Evolutionary conservation across 2,113 vertebrate species (phyloP).

Genomic region (Limanda limanda): DNA sequence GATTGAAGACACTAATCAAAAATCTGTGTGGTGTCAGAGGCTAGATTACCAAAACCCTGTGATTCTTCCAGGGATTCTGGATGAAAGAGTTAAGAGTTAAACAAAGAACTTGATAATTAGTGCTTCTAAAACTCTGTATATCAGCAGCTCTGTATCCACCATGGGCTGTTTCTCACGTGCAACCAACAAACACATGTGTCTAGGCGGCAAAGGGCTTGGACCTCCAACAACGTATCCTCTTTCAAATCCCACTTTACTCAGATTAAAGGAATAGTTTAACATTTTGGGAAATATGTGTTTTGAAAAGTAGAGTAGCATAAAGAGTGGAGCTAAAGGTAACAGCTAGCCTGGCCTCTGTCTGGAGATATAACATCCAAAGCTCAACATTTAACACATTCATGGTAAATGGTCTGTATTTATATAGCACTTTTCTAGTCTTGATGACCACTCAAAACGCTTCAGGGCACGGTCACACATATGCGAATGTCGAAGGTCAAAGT

Average conservation of each 20-base stretch:
- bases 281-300: not conserved
- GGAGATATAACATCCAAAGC: not conserved
- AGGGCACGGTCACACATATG: no score
- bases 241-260: not conserved
- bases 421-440: no score
- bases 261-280: conserved; percentile 6
- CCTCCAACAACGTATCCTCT: not conserved
- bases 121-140: conserved; percentile 43
- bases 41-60: not conserved
- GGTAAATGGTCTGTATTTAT: no score
- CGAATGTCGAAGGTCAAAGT: no score
- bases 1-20: conserved; percentile 10
- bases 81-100: not conserved
- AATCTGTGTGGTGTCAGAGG: not conserved
- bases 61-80: conserved; percentile 8
- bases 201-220: conserved; percentile 64
- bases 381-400: no score
- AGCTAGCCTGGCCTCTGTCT: not conserved
- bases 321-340: not conserved
- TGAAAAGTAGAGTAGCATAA: not conserved
- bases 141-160: conserved; percentile 45
- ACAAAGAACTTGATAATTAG: not conserved
- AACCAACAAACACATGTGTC: conserved; percentile 31
- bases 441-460: no score
- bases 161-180: conserved; percentile 47